Evolutionary conservation across 2,113 vertebrate genomes (phyloP), one percentile per base, ranked within the genome.

Genomic region (Macrotus californicus): DNA sequence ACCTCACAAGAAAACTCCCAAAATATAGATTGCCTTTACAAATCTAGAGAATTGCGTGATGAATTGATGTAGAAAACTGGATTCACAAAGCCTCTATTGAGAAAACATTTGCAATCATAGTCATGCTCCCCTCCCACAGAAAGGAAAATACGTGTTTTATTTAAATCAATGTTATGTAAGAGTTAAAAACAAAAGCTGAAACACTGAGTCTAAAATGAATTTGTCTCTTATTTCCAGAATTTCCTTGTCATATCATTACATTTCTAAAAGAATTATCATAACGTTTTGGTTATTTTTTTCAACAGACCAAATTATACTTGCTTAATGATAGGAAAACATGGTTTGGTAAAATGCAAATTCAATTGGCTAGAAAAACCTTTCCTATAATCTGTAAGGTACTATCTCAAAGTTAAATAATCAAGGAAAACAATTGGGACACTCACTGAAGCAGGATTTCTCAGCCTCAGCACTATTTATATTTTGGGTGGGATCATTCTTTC

Each of bases 211-310:
- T 89, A 69, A 83, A 88, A 89, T 77, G 34, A 95, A 87, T 59
- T 70, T 93, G 3, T 69, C 50, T 92, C 81, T 61, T 75, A 72
- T 76, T 93, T 84, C 8, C 59, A 82, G 72, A 85, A 82, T 86
- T 88, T 76, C 91, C 82, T 87, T 92, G 46, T 77, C 15, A 29
- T 80, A 85, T 66, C 56, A 87, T 88, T 86, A 31, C 26, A 41
- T 83, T 95, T 91, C 43, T 89, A 85, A 93, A 95, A 86, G 24
- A 93, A 91, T 90, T 72, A 59, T 84, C 80, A 91, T 59, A 41
- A 94, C 66, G 19, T 43, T n/a, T 48, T 48, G 36, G 46, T 76
- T 76, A 19, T 41, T 81, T 41, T 86, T 76, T 73, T 86, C 36
- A 87, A 91, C 29, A 75, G 11, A 54, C 21, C 15, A 84, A 88